A percentile compares a stretch with the other conserved stretches of the same genome.
phyloP scores from a whole-genome alignment of 2,888 invertebrate species.

The Tholera decimalis region DNA sequence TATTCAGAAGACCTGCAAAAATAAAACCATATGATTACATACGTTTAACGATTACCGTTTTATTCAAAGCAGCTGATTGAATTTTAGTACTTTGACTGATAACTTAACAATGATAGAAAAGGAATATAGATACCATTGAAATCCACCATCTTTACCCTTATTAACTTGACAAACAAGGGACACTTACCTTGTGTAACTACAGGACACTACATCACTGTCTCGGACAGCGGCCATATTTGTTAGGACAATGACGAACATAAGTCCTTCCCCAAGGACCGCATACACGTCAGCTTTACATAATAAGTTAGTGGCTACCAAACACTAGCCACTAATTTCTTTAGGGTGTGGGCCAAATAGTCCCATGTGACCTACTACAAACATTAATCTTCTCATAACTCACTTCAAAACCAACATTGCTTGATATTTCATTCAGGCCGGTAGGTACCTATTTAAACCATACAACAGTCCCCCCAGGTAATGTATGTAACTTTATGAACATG shows the following conservation, averaged over 20 bases:
- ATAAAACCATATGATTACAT: too few species aligned
- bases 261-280: slow-evolving; percentile 43
- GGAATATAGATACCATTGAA: slow-evolving; percentile 12
- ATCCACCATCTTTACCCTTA: slow-evolving; percentile 28
- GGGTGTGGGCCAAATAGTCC: slow-evolving; percentile 43
- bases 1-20: too few species aligned
- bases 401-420: slow-evolving; percentile 57
- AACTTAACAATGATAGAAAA: slow-evolving; percentile 5
- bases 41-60: too few species aligned
- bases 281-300: slow-evolving; percentile 56
- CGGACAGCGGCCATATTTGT: slow-evolving; percentile 42
- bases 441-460: slow-evolving; percentile 36
- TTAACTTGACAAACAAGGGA: slow-evolving; percentile 24
- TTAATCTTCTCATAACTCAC: slow-evolving; percentile 51
- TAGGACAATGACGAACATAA: slow-evolving; percentile 50
- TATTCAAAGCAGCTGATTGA: not conserved
- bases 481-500: slow-evolving; percentile 64
- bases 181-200: slow-evolving; percentile 20
- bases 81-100: not conserved
- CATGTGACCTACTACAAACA: slow-evolving; percentile 39
- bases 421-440: slow-evolving; percentile 50
- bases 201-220: slow-evolving; percentile 32
- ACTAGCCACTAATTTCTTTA: slow-evolving; percentile 56
- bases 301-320: slow-evolving; percentile 43
- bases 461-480: slow-evolving; percentile 45